These are phyloP conservation scores for Kobus ellipsiprymnus DNA, from an alignment of 2,113 vertebrate species.

Conservation along the genomic window DNA sequence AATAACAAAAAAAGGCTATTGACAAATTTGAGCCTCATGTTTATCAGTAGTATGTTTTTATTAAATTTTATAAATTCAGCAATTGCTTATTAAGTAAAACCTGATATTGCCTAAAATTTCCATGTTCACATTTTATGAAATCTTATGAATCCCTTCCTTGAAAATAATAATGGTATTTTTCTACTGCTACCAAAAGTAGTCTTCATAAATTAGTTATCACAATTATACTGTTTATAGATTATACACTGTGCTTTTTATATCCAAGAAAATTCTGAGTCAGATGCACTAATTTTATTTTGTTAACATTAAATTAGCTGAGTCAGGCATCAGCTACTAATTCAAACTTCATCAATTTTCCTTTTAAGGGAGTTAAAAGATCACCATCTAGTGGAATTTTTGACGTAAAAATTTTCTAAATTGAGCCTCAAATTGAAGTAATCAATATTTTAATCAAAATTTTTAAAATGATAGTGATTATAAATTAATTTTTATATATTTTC, in stretches of 20 bases:
- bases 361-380: constrained; percentile 30
- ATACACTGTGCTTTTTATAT: background rate
- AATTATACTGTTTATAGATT: constrained; percentile 10
- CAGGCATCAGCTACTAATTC: background rate
- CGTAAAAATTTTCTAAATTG: background rate
- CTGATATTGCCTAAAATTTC: background rate
- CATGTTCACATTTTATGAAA: background rate
- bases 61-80: background rate
- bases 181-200: background rate
- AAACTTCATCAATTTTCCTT: background rate
- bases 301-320: constrained; percentile 7
- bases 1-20: background rate
- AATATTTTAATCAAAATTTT: background rate
- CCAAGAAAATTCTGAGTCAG: constrained; percentile 35
- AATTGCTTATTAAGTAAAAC: background rate
- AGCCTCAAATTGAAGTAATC: background rate
- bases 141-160: background rate
- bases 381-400: constrained; percentile 59
- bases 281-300: constrained; percentile 6
- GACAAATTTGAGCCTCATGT: background rate
- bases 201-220: background rate
- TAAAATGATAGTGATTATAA: background rate
- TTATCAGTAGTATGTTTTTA: background rate
- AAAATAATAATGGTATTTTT: background rate
- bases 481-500: background rate